Base-by-base conservation (phyloP, 1,140 invertebrate species). In the Lordiphosa collinella region DNA sequence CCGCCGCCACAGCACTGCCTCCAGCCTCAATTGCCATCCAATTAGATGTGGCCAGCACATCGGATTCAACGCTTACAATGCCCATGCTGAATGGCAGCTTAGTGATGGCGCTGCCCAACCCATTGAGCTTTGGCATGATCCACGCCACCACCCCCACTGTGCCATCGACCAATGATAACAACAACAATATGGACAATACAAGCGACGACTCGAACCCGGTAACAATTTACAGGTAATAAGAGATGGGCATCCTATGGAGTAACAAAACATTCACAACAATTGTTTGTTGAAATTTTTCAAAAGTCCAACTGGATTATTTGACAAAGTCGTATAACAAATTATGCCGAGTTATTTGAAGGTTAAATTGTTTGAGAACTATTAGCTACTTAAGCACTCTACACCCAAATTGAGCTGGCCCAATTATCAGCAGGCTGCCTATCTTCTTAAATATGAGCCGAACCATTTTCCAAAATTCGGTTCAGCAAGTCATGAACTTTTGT, bases 201-300 rank as follows among this genome's bases (percentile, higher is more conserved):
- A 94, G 93, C 91, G 93, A 95, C 84, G 94, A 94, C 90, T 94
- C 93, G 86, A 94, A 93, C 90, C 91, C 93, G 89, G 93, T 94
- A 89, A 94, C 94, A 60, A 95, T 95, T 90, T 95, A 95, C 92
- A 93, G 94, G 94, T 95, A 91, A 76, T 40, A 18, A 31, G 6
- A 48, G 6, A 48, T 6, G 18, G 18, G 4, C 18, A 22, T 22
- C 18, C 18, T 3, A 22, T n/a, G n/a, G n/a, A n/a, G n/a, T n/a
- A n/a, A n/a, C n/a, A n/a, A n/a, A n/a, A n/a, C n/a, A n/a, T n/a
- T n/a, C n/a, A n/a, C n/a, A n/a, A n/a, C n/a, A n/a, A n/a, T n/a
- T n/a, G n/a, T n/a, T n/a, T n/a, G n/a, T n/a, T n/a, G n/a, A n/a
- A n/a, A n/a, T n/a, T n/a, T n/a, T n/a, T n/a, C n/a, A n/a, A n/a